Evolutionary conservation across 2,797 vertebrate species (phyloP), one percentile per base, ranked within the genome.

Genomic region (Adrianichthys oophorus): DNA sequence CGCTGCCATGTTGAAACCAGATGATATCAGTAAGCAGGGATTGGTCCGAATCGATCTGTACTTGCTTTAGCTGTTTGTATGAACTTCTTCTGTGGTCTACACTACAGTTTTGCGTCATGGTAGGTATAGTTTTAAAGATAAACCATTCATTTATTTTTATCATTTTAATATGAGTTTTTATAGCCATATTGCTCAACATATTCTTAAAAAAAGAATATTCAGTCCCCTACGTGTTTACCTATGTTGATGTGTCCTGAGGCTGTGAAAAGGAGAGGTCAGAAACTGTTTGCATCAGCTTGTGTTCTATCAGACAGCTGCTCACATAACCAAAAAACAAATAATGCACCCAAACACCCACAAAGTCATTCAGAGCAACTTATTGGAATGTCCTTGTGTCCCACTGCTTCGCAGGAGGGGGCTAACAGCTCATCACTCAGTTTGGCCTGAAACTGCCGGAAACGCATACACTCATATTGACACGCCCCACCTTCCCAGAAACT

Each of bases 361-460:
- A 46, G 32, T 41, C 8, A 26, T 14, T 45, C 6, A 58, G 24
- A 41, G 26, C n/a, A 43, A 48, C 41, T 49, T 32, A 65, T 72
- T 68, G 53, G 49, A 59, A 64, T 74, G 68, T 52, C 53, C 53
- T 61, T 63, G 66, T 56, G 64, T 77, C 81, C 78, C 70, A 72
- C 76, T 68, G 68, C 44, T 82, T 72, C 56, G 47, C 70, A 0
- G 71, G 51, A 56, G 65, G 74, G 48, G 70, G 72, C 40, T 54
- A 72, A 68, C 53, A 70, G 62, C 68, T 70, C 78, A 87, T 84
- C 59, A 41, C 59, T 87, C 83, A 86, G 21, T 45, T 53, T 85
- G 85, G 54, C 80, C 87, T 80, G 45, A 40, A 87, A 80, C 75
- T 89, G 80, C 78, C 78, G 61, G 42, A 78, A 65, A 59, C 40